These are phyloP conservation scores for Amphiprion clarkii DNA, from an alignment of 2,797 vertebrate genomes.

Conservation along the genomic window DNA sequence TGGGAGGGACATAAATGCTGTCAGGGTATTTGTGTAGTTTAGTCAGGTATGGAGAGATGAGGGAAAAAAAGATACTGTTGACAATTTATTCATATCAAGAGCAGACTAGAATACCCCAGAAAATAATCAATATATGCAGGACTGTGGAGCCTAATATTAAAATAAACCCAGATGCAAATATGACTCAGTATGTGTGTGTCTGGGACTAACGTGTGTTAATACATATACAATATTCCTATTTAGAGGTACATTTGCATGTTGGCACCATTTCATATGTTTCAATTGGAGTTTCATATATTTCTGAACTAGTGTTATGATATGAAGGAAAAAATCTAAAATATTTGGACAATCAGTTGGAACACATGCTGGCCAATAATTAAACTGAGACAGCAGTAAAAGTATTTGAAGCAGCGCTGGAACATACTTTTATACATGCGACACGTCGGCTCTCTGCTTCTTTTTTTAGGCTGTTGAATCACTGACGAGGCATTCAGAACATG, in stretches of 20 bases:
- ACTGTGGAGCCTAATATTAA: slow-evolving; percentile 5
- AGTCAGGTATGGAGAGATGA: background rate
- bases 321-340: slow-evolving; percentile 7
- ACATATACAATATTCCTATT: too few species aligned
- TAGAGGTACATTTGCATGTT: background rate
- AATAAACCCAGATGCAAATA: slow-evolving; percentile 15
- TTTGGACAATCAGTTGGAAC: slow-evolving; percentile 3
- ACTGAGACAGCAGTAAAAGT: slow-evolving; percentile 6
- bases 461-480: slow-evolving; percentile 55
- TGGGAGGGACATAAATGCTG: background rate
- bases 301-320: background rate
- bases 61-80: background rate
- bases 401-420: slow-evolving; percentile 14
- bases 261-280: background rate
- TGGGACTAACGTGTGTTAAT: too few species aligned
- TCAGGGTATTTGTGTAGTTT: too few species aligned
- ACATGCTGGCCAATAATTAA: background rate
- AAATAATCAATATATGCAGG: slow-evolving; percentile 1
- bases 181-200: background rate
- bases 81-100: too few species aligned
- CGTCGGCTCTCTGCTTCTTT: slow-evolving; percentile 16
- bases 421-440: slow-evolving; percentile 17
- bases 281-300: background rate
- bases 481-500: slow-evolving; percentile 73
- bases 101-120: background rate